A percentile compares a stretch with the other conserved stretches of the same genome.
Evolutionary conservation across 2,113 vertebrate genomes (phyloP).

Genomic region (Podilymbus podiceps): DNA sequence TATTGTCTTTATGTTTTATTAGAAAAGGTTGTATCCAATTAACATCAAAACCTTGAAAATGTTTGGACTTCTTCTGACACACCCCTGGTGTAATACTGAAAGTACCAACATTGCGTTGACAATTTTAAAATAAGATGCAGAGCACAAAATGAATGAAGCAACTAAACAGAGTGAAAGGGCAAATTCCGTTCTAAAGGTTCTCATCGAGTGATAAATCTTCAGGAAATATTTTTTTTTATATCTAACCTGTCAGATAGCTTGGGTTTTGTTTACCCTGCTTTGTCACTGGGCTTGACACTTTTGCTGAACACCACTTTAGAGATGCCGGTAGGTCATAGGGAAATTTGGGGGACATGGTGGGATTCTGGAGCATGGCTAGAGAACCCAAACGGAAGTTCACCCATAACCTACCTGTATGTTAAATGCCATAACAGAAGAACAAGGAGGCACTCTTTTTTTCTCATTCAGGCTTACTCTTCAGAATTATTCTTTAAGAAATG

Average conservation of each 20-base stretch:
- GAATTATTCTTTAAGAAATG: not conserved
- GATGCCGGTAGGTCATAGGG: not conserved
- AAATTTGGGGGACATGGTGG: not conserved
- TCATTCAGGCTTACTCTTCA: not conserved
- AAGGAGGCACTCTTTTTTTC: not conserved
- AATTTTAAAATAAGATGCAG: not conserved
- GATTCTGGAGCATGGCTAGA: not conserved
- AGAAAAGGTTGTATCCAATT: not conserved
- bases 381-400: not conserved
- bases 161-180: not conserved
- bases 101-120: accelerated
- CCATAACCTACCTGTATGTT: not conserved
- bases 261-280: not conserved
- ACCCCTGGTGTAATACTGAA: not conserved
- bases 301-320: not conserved
- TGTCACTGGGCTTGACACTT: not conserved
- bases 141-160: not conserved
- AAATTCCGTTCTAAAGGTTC: not conserved
- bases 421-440: not conserved
- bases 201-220: not conserved
- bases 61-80: not conserved
- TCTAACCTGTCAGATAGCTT: not conserved
- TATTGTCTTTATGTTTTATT: not conserved
- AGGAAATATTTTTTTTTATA: not conserved
- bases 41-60: not conserved